Conservation (phyloP, 2,888 invertebrate genomes). For the Andrena dorsata region DNA sequence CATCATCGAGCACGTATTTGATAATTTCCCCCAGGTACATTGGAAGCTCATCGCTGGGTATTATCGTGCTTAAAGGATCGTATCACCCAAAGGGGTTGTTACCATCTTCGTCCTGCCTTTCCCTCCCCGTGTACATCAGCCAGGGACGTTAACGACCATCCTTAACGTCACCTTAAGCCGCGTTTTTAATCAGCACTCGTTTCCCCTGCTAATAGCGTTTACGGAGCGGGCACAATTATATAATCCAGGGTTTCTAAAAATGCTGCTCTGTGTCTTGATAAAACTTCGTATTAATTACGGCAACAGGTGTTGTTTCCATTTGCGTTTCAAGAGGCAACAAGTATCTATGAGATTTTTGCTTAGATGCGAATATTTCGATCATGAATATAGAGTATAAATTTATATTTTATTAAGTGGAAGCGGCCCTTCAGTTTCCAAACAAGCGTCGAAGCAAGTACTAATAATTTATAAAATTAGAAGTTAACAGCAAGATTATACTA, state of each 20-base stretch:
- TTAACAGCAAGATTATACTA: too few species aligned
- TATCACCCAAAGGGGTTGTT: constrained; percentile 72
- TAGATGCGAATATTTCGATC: too few species aligned
- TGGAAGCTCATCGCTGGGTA: constrained; percentile 66
- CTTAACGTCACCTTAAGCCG: constrained; percentile 67
- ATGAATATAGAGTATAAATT: too few species aligned
- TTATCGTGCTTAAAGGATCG: constrained; percentile 74
- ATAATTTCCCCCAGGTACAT: constrained; percentile 73
- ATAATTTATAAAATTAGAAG: too few species aligned
- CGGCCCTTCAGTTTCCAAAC: too few species aligned
- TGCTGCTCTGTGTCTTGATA: constrained; percentile 31
- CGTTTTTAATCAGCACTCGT: constrained; percentile 69
- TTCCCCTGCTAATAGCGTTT: constrained; percentile 44
- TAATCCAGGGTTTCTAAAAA: constrained; percentile 37
- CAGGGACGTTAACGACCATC: constrained; percentile 66
- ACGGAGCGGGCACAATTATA: constrained; percentile 24
- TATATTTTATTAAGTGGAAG: too few species aligned
- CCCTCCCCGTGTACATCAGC: constrained; percentile 56
- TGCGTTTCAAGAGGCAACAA: constrained; percentile 22
- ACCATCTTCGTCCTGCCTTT: constrained; percentile 64
- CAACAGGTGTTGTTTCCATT: constrained; percentile 58
- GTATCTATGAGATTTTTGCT: not conserved
- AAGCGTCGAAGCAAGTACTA: too few species aligned
- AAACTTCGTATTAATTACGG: constrained; percentile 49
- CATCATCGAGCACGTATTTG: constrained; percentile 63